These are phyloP conservation scores for Melospiza melodia DNA, from an alignment of 2,113 vertebrate genomes.

Conservation along the genomic window DNA sequence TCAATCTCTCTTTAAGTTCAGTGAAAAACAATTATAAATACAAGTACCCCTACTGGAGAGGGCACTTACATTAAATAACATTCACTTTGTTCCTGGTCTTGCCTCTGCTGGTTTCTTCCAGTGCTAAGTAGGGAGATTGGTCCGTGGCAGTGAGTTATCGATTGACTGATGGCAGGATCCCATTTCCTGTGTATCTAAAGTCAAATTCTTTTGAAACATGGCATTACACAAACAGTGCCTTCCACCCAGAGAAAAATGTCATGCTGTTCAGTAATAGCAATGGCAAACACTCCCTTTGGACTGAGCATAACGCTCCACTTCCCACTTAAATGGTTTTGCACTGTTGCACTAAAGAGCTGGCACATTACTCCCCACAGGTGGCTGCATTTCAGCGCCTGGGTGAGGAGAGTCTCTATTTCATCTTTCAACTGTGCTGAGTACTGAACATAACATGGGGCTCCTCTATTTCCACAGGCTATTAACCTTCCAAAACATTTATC, in stretches of 20 bases:
- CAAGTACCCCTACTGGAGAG: not conserved
- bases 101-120: not conserved
- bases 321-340: constrained; percentile 32
- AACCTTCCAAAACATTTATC: constrained; percentile 56
- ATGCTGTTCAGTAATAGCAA: constrained; percentile 1
- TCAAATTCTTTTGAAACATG: constrained; percentile 29
- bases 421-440: not conserved
- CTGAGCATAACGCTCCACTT: constrained; percentile 8
- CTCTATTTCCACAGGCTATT: constrained; percentile 44
- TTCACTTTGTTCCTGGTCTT: not conserved
- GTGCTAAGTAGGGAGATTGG: not conserved
- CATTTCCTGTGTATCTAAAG: constrained; percentile 10
- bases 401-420: not conserved
- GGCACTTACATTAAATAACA: not conserved
- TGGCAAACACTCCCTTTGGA: constrained; percentile 32
- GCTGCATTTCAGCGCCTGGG: not conserved
- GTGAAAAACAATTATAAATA: not conserved
- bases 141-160: not conserved
- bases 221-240: not conserved
- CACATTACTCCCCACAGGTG: constrained; percentile 43
- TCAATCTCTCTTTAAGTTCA: not conserved
- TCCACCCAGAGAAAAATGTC: not conserved
- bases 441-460: constrained; percentile 7
- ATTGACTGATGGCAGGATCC: not conserved
- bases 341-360: constrained; percentile 26